Evolutionary conservation across 2,888 invertebrate genomes (phyloP), one percentile per base, ranked within the genome.

Genomic region (Baccha elongata): DNA sequence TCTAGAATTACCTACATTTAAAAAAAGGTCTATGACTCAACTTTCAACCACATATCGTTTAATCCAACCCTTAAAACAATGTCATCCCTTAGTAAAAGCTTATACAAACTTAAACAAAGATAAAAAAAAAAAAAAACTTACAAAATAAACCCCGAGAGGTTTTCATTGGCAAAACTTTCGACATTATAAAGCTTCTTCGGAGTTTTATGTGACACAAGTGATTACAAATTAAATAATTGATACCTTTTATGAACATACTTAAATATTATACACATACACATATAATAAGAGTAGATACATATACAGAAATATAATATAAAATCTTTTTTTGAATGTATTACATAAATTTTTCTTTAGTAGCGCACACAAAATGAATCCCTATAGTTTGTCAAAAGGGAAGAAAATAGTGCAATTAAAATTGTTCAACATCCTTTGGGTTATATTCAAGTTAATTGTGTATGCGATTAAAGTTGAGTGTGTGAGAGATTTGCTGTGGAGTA

Each of bases 161-260:
- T 46, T 40, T 62, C 21, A 26, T 76, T 26, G 58, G 35, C 4
- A 60, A 71, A 81, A 81, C 71, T 81, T 75, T 81, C 58, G 53
- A 48, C 71, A 76, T 76, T 44, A 69, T 23, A 75, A 44, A 35
- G 52, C 37, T 40, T 32, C 55, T 21, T 58, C 40, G 8, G 48
- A 81, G 69, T 81, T 81, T 65, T 64, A 81, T 76, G 53, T 71
- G 76, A 81, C 80, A 65, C 80, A 75, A 76, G 65, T 76, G 81
- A 75, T 76, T 71, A 81, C 71, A 71, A 76, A 75, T 53, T 76
- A 42, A 64, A 65, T 67, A 76, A 81, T 55, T 81, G 75, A 81
- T 81, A 81, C 19, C 46, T 17, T 58, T n/a, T 52, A 19, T 11
- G 10, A n/a, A 23, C n/a, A 50, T 15, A 40, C 29, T n/a, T 2